Conservation (phyloP, 2,113 vertebrate genomes). For the Osmerus mordax region DNA sequence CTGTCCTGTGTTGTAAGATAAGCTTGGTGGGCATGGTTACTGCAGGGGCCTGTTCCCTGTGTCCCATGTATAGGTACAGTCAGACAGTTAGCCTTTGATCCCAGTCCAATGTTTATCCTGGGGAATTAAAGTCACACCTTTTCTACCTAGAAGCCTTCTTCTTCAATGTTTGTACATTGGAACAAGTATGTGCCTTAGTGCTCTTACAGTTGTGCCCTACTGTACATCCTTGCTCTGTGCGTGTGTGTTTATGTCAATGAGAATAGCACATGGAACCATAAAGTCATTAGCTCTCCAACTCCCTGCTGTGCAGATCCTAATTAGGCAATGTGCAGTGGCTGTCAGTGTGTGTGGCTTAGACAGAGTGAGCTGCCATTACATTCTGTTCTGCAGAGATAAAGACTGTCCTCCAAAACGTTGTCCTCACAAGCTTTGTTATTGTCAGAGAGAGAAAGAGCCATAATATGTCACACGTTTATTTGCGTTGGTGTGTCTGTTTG, state of each 20-base stretch:
- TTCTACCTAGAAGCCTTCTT: slow-evolving; percentile 20
- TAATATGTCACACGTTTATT: no score
- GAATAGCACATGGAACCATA: slow-evolving; percentile 28
- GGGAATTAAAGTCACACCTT: neutral
- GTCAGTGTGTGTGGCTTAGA: slow-evolving; percentile 5
- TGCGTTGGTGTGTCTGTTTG: no score
- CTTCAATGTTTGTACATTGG: slow-evolving; percentile 7
- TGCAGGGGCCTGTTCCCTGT: slow-evolving; percentile 1
- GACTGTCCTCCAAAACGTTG: neutral
- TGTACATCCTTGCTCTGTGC: neutral
- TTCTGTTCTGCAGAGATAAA: slow-evolving; percentile 7
- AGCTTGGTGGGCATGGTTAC: neutral
- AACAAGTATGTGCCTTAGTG: neutral
- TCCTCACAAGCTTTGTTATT: no score
- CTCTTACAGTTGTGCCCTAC: neutral
- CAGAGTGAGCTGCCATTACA: neutral
- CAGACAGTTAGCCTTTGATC: no score
- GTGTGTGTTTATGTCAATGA: slow-evolving; percentile 21
- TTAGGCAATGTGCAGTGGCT: slow-evolving; percentile 54
- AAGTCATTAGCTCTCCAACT: slow-evolving; percentile 1
- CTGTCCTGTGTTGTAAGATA: neutral
- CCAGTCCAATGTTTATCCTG: slow-evolving; percentile 19
- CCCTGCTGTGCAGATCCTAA: slow-evolving; percentile 37
- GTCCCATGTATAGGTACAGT: neutral
- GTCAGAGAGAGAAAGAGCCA: no score